Evolutionary conservation across 2,888 invertebrate species (phyloP).

Genomic region (Neoscelio sp.): DNA sequence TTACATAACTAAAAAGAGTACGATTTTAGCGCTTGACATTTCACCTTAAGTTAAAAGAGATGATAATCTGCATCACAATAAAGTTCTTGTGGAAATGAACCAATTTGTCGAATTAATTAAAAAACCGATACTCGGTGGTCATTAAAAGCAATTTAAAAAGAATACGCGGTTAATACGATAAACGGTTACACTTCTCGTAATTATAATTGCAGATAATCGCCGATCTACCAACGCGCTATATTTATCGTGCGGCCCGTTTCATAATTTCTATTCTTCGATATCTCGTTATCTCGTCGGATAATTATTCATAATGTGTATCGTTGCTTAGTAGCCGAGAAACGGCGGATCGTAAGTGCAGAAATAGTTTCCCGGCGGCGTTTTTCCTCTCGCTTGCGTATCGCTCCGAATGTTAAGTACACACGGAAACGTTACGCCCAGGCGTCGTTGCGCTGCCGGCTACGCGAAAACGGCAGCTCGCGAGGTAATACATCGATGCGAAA

Average conservation of each 20-base stretch:
- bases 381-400: constrained; percentile 54
- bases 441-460: constrained; percentile 38
- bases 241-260: constrained; percentile 30
- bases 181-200: constrained; percentile 19
- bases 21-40: too few species aligned
- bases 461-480: constrained; percentile 31
- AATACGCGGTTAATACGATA: constrained; percentile 33
- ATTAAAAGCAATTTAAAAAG: constrained; percentile 21
- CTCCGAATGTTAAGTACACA: constrained; percentile 50
- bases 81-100: too few species aligned
- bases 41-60: too few species aligned
- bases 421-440: constrained; percentile 48
- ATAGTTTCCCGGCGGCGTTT: constrained; percentile 47
- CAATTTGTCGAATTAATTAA: constrained; percentile 27
- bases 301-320: constrained; percentile 52
- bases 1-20: too few species aligned
- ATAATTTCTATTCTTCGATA: constrained; percentile 45
- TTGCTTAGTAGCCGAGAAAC: constrained; percentile 42
- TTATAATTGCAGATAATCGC: constrained; percentile 24
- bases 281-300: constrained; percentile 33
- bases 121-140: constrained; percentile 9
- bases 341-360: constrained; percentile 33
- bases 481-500: constrained; percentile 43
- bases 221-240: neutral
- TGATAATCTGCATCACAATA: too few species aligned